Percentiles rank a stretch among this genome's conserved stretches.
Evolutionary conservation across 2,797 vertebrate genomes (phyloP).

Genomic region (Lagocephalus sceleratus): DNA sequence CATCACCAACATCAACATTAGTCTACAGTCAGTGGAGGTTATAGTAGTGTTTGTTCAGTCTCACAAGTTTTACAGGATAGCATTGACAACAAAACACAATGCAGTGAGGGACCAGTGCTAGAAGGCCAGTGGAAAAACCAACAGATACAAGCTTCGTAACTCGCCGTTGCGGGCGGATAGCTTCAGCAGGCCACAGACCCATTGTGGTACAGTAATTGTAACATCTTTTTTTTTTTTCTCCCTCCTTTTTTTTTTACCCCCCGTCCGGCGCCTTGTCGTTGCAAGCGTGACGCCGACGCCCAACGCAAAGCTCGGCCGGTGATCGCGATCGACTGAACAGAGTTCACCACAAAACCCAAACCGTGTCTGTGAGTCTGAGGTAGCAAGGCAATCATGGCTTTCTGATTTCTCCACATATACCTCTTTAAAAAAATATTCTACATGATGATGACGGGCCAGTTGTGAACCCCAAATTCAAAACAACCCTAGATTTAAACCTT

Average conservation of each 20-base stretch:
- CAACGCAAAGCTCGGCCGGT: too few species aligned
- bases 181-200: conserved; percentile 73
- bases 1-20: conserved; percentile 45
- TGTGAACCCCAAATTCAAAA: conserved; percentile 30
- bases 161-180: conserved; percentile 52
- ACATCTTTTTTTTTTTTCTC: conserved; percentile 29
- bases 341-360: conserved; percentile 75
- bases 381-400: conserved; percentile 99
- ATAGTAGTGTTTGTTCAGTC: conserved; percentile 87
- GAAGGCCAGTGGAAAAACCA: conserved; percentile 69
- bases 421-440: conserved; percentile 59
- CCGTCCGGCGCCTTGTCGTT: conserved; percentile 51
- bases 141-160: conserved; percentile 52
- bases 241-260: too few species aligned
- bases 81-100: conserved; percentile 80
- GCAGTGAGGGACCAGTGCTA: conserved; percentile 75
- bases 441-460: conserved; percentile 45
- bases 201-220: conserved; percentile 71
- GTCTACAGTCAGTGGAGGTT: conserved; percentile 76
- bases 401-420: conserved; percentile 83
- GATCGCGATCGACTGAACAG: conserved; percentile 52
- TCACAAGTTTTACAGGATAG: conserved; percentile 85
- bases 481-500: conserved; percentile 59
- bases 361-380: conserved; percentile 88
- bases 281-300: too few species aligned